phyloP scores from a whole-genome alignment of 2,113 vertebrate genomes.

The Oncorhynchus clarkii region DNA sequence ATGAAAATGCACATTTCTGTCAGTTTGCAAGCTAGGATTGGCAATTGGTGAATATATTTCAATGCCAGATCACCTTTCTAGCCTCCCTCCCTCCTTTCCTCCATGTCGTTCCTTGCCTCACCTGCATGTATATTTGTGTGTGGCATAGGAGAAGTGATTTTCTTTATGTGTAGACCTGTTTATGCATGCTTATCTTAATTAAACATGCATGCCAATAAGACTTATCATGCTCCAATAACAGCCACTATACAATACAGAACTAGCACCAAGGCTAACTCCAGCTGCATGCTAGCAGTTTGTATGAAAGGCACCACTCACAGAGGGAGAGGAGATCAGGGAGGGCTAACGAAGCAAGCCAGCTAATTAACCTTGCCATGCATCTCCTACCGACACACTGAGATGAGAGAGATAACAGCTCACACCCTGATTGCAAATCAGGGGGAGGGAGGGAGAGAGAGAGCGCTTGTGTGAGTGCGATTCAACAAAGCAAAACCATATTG shows the following conservation, averaged over 20 bases:
- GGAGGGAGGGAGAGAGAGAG: background rate
- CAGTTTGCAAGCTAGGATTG: background rate
- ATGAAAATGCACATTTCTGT: background rate
- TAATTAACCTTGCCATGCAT: slow-evolving; percentile 33
- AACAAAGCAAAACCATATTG: no score
- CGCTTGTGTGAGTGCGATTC: background rate
- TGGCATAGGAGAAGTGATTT: background rate
- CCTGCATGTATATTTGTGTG: background rate
- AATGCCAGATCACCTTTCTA: slow-evolving; percentile 12
- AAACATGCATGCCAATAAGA: background rate
- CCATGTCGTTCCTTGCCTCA: background rate
- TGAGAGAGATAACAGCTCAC: slow-evolving; percentile 1
- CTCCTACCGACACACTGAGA: slow-evolving; percentile 15
- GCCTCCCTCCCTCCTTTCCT: slow-evolving; percentile 3
- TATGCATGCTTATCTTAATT: slow-evolving; percentile 14
- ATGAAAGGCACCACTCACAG: slow-evolving; percentile 7
- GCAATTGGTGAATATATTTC: slow-evolving; percentile 23
- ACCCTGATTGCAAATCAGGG: background rate
- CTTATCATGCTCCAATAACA: background rate
- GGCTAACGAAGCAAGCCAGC: slow-evolving; percentile 25
- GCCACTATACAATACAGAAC: slow-evolving; percentile 3
- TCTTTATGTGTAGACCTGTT: background rate
- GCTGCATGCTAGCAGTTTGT: background rate
- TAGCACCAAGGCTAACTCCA: background rate
- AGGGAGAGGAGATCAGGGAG: slow-evolving; percentile 25